Base-by-base conservation (phyloP, 2,113 vertebrate species). In the Oostethus manadensis region DNA sequence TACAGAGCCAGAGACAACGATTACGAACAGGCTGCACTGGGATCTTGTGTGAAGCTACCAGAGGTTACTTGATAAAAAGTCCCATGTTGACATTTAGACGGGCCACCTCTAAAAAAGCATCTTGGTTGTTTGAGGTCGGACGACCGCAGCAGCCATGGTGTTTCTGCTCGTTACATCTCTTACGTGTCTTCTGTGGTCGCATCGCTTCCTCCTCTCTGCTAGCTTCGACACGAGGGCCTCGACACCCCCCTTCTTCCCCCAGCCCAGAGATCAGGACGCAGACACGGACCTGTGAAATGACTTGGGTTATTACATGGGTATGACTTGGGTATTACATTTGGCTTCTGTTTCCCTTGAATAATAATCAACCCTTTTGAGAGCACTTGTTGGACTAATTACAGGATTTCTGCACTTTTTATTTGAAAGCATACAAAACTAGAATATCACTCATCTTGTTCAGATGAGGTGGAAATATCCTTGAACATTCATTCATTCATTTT, bases 11-110 rank as follows among this genome's bases (percentile, higher is more conserved):
- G 83, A 86, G 92, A 93, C 92, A 87, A 88, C 84, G 93, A 92
- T 93, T 93, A 90, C 93, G 92, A 91, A 94, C 88, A 90, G 89
- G 93, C 91, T 90, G 85, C 88, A 94, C 94, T 93, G 66, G 87
- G 92, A 55, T 33, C 33, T 15, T 6, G 6, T 40, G 13, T 42
- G 38, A 42, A 13, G 38, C 13, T 42, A 42, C 29, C 7, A 1
- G 38, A 21, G 18, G n/a, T 20, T 54, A 35, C 29, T 54, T 54
- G 35, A 35, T 35, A 81, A 73, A 33, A 33, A 33, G 77, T 73
- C 74, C 71, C 58, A 50, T 42, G 64, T 53, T 85, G 84, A 86
- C 83, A 85, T 85, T 85, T 81, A 84, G 58, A 66, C 57, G 79
- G 76, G 74, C 73, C 79, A 76, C 77, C 79, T 58, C 43, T 68